These are phyloP conservation scores for Ligdia adustata DNA, from an alignment of 2,888 invertebrate genomes.

Conservation along the genomic window DNA sequence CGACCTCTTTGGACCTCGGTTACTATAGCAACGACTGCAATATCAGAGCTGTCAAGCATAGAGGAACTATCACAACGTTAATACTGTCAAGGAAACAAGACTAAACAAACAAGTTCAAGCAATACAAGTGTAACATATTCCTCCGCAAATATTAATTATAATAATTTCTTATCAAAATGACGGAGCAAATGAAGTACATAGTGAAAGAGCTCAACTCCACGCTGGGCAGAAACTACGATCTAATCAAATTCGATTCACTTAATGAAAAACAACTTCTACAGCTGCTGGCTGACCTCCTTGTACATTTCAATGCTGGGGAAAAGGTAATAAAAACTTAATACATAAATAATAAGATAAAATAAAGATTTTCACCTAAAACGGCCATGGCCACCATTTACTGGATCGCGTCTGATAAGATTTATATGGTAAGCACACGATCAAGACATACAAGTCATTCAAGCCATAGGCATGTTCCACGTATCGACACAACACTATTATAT, in stretches of 20 bases:
- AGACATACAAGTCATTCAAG: too few relatives aligned
- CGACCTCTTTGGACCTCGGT: too few relatives aligned
- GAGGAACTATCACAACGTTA: too few relatives aligned
- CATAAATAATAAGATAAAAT: not conserved
- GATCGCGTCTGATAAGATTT: too few relatives aligned
- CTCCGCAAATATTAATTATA: not conserved
- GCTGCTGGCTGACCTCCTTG: conserved; percentile 90
- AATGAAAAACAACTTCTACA: conserved; percentile 90
- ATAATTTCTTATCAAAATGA: conserved; percentile 70
- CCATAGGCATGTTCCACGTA: too few relatives aligned
- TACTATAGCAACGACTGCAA: conserved; percentile 4
- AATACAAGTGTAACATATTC: too few relatives aligned
- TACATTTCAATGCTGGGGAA: conserved; percentile 87
- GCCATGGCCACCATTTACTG: too few relatives aligned
- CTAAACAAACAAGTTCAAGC: too few relatives aligned
- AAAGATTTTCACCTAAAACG: not conserved
- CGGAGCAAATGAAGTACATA: conserved; percentile 87
- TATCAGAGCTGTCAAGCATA: not conserved
- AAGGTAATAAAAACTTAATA: conserved; percentile 67
- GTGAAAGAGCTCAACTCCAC: conserved; percentile 89
- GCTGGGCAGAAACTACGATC: conserved; percentile 89
- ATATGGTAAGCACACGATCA: too few relatives aligned
- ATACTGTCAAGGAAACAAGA: conserved; percentile 2
- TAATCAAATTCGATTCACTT: conserved; percentile 93
- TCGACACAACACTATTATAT: too few relatives aligned